phyloP scores from a whole-genome alignment of 1,140 invertebrate genomes.

The Oncopodura yosiiana region DNA sequence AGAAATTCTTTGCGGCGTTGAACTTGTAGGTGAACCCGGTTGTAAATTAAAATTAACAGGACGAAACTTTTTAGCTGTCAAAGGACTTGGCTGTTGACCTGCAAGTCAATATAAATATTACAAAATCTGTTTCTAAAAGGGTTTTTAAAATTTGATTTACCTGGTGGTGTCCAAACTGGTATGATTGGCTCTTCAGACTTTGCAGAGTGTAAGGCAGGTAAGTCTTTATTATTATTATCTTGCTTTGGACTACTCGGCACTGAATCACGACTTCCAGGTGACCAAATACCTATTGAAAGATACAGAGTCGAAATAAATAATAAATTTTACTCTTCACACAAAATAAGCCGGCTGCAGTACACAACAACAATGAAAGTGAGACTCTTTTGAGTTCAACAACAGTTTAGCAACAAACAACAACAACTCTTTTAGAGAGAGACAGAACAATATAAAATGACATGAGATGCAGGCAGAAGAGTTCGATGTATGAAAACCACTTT shows the following conservation, averaged over 20 bases:
- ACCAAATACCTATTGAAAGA: constrained; percentile 24
- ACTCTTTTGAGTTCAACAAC: no score
- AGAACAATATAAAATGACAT: no score
- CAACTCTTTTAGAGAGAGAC: no score
- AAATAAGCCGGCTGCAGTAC: no score
- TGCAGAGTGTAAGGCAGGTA: constrained; percentile 13
- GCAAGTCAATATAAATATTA: no score
- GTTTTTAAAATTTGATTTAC: no score
- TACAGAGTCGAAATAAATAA: not conserved
- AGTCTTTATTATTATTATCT: constrained; percentile 7
- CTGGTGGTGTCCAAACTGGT: constrained; percentile 63
- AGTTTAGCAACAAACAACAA: no score
- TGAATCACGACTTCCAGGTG: constrained; percentile 15
- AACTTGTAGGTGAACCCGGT: constrained; percentile 25
- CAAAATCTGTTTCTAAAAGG: no score
- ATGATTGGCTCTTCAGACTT: constrained; percentile 35
- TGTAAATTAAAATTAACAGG: constrained; percentile 62
- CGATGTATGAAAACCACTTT: no score
- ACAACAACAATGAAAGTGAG: no score
- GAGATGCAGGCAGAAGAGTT: no score
- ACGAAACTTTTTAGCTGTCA: constrained; percentile 53
- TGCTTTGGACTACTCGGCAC: constrained; percentile 23
- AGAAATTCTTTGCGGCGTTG: constrained; percentile 22
- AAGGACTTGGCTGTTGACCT: constrained; percentile 35
- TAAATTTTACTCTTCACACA: no score